These are phyloP conservation scores for Mixornis gularis DNA, from an alignment of 2,113 vertebrate genomes.

Conservation along the genomic window DNA sequence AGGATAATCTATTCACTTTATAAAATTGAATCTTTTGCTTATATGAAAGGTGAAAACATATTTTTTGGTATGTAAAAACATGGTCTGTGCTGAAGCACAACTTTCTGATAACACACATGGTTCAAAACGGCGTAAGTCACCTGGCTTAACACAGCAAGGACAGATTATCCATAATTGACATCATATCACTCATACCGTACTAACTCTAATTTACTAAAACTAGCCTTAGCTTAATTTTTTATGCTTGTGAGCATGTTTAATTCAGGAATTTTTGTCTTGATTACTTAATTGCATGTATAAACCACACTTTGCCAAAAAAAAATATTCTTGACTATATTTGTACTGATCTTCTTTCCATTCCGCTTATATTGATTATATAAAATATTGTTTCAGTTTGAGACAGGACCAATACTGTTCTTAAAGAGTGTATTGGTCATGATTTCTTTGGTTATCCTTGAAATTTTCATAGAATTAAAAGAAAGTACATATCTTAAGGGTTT, in stretches of 20 bases:
- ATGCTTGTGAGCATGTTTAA: not conserved
- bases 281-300: not conserved
- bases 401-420: not conserved
- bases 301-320: not conserved
- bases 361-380: not conserved
- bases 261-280: not conserved
- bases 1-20: not conserved
- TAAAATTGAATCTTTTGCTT: not conserved
- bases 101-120: not conserved
- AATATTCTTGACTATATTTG: not conserved
- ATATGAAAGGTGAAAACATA: not conserved
- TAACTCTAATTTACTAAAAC: not conserved
- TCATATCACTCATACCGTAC: not conserved
- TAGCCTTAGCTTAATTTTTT: not conserved
- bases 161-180: not conserved
- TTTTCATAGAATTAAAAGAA: not conserved
- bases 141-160: not conserved
- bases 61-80: not conserved
- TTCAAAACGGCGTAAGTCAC: not conserved
- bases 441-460: not conserved
- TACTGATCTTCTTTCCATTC: not conserved
- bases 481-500: accelerated
- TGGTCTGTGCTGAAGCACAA: not conserved
- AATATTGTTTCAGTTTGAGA: not conserved
- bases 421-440: not conserved